Percentiles rank a stretch among this genome's conserved stretches.
Conservation (phyloP, 2,888 invertebrate genomes). For the Agrypnus murinus region DNA sequence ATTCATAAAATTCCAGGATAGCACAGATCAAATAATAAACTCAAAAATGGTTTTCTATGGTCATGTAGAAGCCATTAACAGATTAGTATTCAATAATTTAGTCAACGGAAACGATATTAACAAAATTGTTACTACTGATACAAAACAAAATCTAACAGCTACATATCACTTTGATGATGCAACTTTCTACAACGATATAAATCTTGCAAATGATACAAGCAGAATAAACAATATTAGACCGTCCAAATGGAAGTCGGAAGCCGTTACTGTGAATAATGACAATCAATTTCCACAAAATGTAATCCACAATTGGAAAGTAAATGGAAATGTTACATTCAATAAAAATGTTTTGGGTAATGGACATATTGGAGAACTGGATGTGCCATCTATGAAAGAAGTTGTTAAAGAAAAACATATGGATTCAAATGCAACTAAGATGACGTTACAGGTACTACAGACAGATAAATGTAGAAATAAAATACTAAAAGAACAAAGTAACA, state of each 20-base stretch:
- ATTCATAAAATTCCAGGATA: constrained; percentile 51
- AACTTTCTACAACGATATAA: constrained; percentile 48
- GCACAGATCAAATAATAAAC: constrained; percentile 67
- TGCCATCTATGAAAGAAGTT: constrained; percentile 61
- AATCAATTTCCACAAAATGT: constrained; percentile 66
- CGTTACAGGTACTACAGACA: constrained; percentile 59
- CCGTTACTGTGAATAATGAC: constrained; percentile 55
- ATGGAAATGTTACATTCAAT: constrained; percentile 68
- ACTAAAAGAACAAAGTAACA: constrained; percentile 47
- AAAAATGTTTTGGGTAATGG: constrained; percentile 65
- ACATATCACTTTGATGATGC: constrained; percentile 62
- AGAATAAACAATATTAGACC: constrained; percentile 69
- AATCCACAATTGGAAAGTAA: constrained; percentile 71
- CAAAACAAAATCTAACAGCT: constrained; percentile 65
- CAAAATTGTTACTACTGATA: constrained; percentile 68
- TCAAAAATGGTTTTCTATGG: constrained; percentile 69
- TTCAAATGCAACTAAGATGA: constrained; percentile 59
- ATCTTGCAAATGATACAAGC: not conserved
- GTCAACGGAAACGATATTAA: constrained; percentile 69
- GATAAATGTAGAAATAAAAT: no score
- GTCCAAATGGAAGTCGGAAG: constrained; percentile 67
- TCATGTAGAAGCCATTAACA: constrained; percentile 64
- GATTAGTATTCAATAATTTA: constrained; percentile 62
- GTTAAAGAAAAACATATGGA: constrained; percentile 60
- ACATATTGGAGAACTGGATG: constrained; percentile 65